Evolutionary conservation across 2,888 invertebrate genomes (phyloP), one percentile per base, ranked within the genome.

Genomic region (Habroteleia sp.): DNA sequence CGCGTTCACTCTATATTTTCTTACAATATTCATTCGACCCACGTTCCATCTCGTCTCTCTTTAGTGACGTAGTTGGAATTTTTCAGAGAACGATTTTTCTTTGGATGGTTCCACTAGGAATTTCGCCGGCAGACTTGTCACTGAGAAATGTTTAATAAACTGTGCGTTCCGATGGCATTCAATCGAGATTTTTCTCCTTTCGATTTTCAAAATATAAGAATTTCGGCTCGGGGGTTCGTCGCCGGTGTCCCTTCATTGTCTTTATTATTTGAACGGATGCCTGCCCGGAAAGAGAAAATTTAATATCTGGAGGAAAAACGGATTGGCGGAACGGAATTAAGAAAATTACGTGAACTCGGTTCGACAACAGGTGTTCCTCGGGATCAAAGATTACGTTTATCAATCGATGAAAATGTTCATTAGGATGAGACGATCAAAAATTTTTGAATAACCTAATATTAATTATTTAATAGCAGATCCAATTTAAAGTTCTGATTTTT

Each of bases 121-220:
- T 75, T 71, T 62, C 46, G 29, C 48, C 50, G 46, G 8, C 58
- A 31, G 41, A 71, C 58, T 75, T 75, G 48, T 65, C 74, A 58
- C 75, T 62, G 48, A 75, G 71, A 75, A 75, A 75, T 75, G 75
- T 75, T 75, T 75, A 75, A 75, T 75, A 75, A 75, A 75, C 75
- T 75, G 69, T 65, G 75, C 65, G 60, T 75, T 50, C 60, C 65
- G 39, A 63, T 58, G 69, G 52, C 52, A 65, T 74, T 74, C 74
- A 65, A 69, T 74, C 50, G 69, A 65, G 74, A 69, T 69, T 74
- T 69, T 63, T 56, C 69, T 50, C 16, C 41, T 27, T 46, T 62
- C 68, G 54, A 68, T 35, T 66, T 60, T 35, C 25, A 11, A 31
- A 52, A 33, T 29, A 29, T 10, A 23, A 39, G 72, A 65, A 73